A percentile compares a stretch with the other conserved stretches of the same genome.
Conservation (phyloP, 2,797 vertebrate species). For the Cephalopachus bancanus region DNA sequence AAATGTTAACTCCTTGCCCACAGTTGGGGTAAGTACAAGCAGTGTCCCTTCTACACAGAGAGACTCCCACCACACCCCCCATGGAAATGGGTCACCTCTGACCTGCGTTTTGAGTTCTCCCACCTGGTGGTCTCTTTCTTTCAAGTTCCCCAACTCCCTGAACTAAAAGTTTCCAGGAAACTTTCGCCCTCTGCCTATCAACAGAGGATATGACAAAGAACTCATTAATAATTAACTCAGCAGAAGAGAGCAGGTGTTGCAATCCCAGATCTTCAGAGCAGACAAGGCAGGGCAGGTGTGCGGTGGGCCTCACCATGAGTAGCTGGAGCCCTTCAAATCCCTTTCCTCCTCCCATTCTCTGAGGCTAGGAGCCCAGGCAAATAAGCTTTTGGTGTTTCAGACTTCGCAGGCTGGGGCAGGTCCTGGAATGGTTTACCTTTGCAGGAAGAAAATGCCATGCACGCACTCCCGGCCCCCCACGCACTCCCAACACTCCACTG, state of each 20-base stretch:
- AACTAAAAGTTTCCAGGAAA: conserved; percentile 15
- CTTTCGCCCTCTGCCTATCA: background rate
- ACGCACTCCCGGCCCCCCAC: background rate
- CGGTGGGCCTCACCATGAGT: background rate
- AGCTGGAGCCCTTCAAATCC: background rate
- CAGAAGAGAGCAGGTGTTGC: background rate
- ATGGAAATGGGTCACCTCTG: background rate
- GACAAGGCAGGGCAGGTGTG: background rate
- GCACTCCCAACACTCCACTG: background rate
- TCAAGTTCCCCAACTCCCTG: background rate
- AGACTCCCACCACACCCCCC: background rate
- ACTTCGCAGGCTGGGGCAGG: conserved; percentile 59
- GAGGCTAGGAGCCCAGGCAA: background rate
- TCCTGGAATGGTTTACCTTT: conserved; percentile 32
- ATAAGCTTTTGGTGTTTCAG: conserved; percentile 19
- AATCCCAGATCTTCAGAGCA: background rate
- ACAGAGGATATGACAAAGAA: conserved; percentile 63
- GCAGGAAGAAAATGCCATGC: background rate
- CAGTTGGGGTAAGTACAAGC: background rate
- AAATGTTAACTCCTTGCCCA: background rate
- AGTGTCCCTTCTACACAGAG: background rate
- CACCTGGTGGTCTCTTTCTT: background rate
- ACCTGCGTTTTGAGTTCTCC: background rate
- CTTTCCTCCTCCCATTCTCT: background rate
- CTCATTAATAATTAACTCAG: conserved; percentile 71